Base-by-base conservation (phyloP, 2,888 invertebrate genomes). In the Watsonalla cultraria region DNA sequence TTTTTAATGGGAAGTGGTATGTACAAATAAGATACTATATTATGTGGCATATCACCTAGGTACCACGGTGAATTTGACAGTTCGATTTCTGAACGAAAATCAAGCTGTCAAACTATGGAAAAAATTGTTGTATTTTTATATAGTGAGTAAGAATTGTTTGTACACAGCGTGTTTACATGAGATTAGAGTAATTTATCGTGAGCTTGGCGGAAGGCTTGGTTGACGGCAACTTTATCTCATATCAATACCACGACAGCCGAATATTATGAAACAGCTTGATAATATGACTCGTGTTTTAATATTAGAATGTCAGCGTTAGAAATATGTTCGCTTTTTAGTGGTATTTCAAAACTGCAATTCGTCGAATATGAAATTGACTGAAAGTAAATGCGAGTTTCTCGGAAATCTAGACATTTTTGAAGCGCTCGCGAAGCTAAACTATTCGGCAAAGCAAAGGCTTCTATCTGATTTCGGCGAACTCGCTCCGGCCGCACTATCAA, bases 71-170 rank as follows among this genome's bases (percentile, higher is more conserved):
- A 66, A 72, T 72, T 76, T 76, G 74, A 69, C 67, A 65, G 57
- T 54, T 54, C 60, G 65, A 58, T 7, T 53, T 51, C 42, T 56
- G 13, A 51, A 48, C 54, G 42, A 48, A 35, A 50, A 57, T 65
- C 58, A 57, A 59, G 62, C 55, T 61, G 75, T 76, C 76, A 72
- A 74, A 62, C 72, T 64, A 70, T n/a, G 73, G 51, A 45, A 59
- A 75, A 77, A 72, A 84, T 88, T 88, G 86, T 89, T 86, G 85
- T 89, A 89, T 86, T 86, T 86, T 88, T 86, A 84, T 84, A 80
- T 86, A 89, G 87, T 84, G 64, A 66, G 73, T 84, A 85, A 88
- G 86, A 76, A 66, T 73, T 80, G 78, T 86, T 85, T 76, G 75
- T 78, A 76, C 72, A 72, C 73, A 76, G 68, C 74, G 70, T 74